These are phyloP conservation scores for Protonibea diacanthus DNA, from an alignment of 2,797 vertebrate genomes.

Conservation along the genomic window DNA sequence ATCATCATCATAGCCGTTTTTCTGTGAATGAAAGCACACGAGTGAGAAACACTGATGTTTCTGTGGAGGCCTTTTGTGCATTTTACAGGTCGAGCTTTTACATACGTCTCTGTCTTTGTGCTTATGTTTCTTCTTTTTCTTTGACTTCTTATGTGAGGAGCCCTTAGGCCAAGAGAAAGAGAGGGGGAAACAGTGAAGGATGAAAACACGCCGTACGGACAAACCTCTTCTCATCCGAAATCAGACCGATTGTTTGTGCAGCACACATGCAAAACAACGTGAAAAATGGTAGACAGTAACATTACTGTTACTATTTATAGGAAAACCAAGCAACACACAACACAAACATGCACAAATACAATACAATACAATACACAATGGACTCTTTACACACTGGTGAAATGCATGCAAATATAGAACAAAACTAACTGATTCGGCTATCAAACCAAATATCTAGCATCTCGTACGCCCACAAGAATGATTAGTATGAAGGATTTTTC, in stretches of 20 bases:
- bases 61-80: neutral
- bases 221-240: neutral
- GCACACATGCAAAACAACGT: neutral
- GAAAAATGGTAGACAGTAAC: neutral
- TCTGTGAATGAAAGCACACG: constrained; percentile 80
- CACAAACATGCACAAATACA: constrained; percentile 16
- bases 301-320: neutral
- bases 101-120: constrained; percentile 79
- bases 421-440: neutral
- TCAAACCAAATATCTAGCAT: neutral
- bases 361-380: no score
- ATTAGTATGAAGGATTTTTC: constrained; percentile 25
- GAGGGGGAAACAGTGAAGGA: neutral
- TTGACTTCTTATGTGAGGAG: constrained; percentile 81
- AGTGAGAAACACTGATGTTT: constrained; percentile 30
- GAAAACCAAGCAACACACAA: neutral
- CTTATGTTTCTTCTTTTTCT: constrained; percentile 86
- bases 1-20: constrained; percentile 88
- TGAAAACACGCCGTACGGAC: neutral
- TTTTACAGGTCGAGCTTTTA: constrained; percentile 40
- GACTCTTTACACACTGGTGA: neutral
- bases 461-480: neutral
- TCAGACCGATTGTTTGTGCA: neutral
- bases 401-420: neutral
- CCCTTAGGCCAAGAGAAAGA: constrained; percentile 63